phyloP scores from a whole-genome alignment of 2,113 vertebrate species.

The Aythya baeri region DNA sequence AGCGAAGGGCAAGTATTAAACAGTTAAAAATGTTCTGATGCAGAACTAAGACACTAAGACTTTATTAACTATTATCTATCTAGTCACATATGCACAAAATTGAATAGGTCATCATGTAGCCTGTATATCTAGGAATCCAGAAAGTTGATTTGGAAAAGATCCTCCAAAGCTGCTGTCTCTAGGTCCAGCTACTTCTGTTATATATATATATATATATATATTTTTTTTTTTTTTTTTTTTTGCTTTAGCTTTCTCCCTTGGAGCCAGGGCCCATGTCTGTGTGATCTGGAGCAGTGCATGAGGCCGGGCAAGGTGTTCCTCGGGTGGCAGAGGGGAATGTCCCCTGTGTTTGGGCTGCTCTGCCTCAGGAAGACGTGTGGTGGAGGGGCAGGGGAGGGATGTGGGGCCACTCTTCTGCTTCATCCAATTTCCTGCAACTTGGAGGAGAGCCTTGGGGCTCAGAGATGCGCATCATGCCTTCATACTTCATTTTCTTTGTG shows the following conservation, averaged over 20 bases:
- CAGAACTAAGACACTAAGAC: not conserved
- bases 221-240: too few relatives aligned
- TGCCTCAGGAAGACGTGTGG: too few relatives aligned
- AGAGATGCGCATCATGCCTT: not conserved
- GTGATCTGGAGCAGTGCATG: not conserved
- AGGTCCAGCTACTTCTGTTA: not conserved
- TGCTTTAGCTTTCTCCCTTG: not conserved
- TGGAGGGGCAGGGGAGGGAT: too few relatives aligned
- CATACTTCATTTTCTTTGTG: fast-evolving
- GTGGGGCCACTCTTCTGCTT: too few relatives aligned
- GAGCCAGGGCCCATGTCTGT: fast-evolving
- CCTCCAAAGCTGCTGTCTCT: not conserved
- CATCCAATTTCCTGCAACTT: too few relatives aligned
- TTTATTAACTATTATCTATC: not conserved
- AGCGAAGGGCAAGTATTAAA: not conserved
- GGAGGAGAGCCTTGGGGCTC: not conserved
- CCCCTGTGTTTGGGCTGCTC: not conserved
- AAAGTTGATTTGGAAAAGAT: not conserved
- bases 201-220: too few relatives aligned
- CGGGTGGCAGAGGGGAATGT: not conserved
- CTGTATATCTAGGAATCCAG: not conserved
- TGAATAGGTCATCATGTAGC: fast-evolving
- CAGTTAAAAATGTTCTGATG: not conserved
- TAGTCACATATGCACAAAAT: not conserved
- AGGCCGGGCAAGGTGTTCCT: fast-evolving